A percentile compares a stretch with the other conserved stretches of the same genome.
phyloP scores from a whole-genome alignment of 2,113 vertebrate species.

The Anarhynchus alexandrinus region DNA sequence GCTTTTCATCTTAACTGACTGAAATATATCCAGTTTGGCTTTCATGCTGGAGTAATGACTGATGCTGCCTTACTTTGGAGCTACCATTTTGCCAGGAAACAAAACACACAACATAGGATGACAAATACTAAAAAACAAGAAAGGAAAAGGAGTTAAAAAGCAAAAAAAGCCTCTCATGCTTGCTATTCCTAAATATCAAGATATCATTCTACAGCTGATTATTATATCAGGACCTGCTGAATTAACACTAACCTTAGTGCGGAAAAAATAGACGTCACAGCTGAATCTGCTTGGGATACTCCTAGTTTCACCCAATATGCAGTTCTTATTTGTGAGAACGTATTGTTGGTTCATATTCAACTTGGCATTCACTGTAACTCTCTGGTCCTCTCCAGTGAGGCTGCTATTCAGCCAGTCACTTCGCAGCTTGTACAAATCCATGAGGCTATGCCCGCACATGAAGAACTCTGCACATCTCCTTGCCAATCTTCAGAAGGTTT shows the following conservation, averaged over 20 bases:
- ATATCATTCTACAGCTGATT: neutral
- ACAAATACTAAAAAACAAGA: neutral
- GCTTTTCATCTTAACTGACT: neutral
- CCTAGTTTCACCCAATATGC: neutral
- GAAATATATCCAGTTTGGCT: neutral
- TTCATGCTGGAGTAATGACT: neutral
- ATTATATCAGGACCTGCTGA: neutral
- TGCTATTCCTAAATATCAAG: neutral
- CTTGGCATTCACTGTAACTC: neutral
- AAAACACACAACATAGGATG: neutral
- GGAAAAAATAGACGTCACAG: neutral
- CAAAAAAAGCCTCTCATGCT: neutral
- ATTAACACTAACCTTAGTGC: neutral
- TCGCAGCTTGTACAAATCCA: neutral
- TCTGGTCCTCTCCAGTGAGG: neutral
- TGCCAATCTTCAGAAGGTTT: neutral
- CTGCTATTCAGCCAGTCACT: neutral
- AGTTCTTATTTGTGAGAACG: neutral
- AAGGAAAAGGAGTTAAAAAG: neutral
- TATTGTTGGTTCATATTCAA: neutral
- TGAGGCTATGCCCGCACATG: too few species aligned
- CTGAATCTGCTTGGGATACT: neutral
- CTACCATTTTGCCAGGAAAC: neutral
- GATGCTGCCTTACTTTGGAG: neutral
- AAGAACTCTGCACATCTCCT: neutral